Evolutionary conservation across 2,797 vertebrate genomes (phyloP).

Genomic region (Sebastes miniatus): DNA sequence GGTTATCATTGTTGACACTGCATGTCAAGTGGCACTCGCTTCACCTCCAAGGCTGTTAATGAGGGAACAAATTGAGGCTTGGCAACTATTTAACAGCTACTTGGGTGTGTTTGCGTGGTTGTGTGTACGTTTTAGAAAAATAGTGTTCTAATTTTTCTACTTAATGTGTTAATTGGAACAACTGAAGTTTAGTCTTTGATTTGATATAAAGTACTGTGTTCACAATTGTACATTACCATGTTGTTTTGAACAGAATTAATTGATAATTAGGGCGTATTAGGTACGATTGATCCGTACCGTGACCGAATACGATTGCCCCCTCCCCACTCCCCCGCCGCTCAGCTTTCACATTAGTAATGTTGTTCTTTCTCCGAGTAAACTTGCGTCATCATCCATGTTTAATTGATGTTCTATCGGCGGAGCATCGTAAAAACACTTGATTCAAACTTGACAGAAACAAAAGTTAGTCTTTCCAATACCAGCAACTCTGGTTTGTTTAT

Average conservation of each 20-base stretch:
- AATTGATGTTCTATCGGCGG: no score
- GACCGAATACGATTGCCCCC: no score
- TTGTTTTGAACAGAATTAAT: not conserved
- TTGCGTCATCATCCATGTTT: no score
- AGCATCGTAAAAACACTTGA: no score
- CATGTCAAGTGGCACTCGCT: constrained; percentile 12
- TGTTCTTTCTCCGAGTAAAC: no score
- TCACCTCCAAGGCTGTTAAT: not conserved
- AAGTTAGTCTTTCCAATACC: no score
- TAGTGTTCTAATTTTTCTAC: not conserved
- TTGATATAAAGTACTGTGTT: not conserved
- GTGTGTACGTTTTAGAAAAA: not conserved
- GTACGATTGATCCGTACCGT: no score
- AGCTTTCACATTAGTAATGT: no score
- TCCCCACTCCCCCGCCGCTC: no score
- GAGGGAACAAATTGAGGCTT: not conserved
- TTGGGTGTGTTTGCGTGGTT: not conserved
- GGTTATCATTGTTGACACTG: constrained; percentile 4
- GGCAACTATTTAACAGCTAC: not conserved
- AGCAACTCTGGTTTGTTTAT: no score
- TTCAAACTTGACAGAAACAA: no score
- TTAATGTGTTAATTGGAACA: not conserved
- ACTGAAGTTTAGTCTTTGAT: not conserved
- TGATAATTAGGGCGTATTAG: not conserved
- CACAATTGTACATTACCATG: not conserved